Base-by-base conservation (phyloP, 2,888 invertebrate species). In the Catocala nupta region DNA sequence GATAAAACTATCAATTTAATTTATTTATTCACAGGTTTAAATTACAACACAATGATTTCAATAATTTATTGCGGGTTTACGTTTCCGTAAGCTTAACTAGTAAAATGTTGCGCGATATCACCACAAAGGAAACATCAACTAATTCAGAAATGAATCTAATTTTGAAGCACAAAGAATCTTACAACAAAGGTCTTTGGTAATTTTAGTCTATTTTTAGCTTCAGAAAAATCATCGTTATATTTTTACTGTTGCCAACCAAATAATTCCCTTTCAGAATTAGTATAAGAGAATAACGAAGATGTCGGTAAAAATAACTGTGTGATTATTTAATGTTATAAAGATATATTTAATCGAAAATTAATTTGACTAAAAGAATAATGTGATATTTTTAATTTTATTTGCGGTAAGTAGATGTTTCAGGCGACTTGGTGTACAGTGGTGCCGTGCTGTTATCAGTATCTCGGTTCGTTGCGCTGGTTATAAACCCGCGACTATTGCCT, bases 141-240 rank as follows among this genome's bases (percentile, higher is more conserved):
- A 16, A 52, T 59, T 49, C 59, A 59, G 43, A 63, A 65, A 58
- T 47, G 58, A 74, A 70, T 65, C 58, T 60, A 63, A 74, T 71
- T 71, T 56, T 58, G 60, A 66, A 70, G 48, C 59, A 36, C 62
- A 70, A 74, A 70, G 62, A 71, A 74, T 70, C 45, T 48, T 65
- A 63, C 62, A 70, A 56, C 65, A 62, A 54, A 63, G 65, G 39
- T 53, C 50, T 68, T 73, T 45, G 49, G 59, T 65, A 70, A 74
- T 74, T 65, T 74, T 65, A 57, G 58, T 71, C 62, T 55, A 70
- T 65, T 70, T 71, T 74, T 59, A 70, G 65, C 74, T 59, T 74
- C 71, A 70, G 65, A 60, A 58, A 66, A 55, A 60, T 65, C 70
- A 70, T 60, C 71, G 59, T 70, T 65, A 65, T 65, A 66, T 74